phyloP scores from a whole-genome alignment of 37 sponge, comb jelly and placozoan genomes.

The Oopsacas minuta region DNA sequence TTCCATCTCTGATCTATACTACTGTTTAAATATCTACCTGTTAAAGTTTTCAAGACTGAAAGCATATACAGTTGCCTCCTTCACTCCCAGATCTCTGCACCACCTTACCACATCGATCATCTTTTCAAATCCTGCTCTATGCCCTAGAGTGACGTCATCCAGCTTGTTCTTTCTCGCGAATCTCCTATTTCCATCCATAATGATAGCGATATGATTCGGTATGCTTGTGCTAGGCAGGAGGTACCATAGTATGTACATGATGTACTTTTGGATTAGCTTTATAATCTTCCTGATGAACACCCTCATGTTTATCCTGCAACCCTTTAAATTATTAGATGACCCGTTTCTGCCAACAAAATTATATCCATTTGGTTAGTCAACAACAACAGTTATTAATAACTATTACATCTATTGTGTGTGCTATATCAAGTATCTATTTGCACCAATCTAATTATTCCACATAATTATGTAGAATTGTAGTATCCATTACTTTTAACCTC shows the following conservation, averaged over 20 bases:
- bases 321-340: neutral
- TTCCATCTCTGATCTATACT: too few species aligned
- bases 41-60: slow-evolving; percentile 99
- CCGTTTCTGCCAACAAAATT: neutral
- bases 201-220: slow-evolving; percentile 84
- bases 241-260: neutral
- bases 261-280: neutral
- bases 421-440: too few species aligned
- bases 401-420: too few species aligned
- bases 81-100: slow-evolving; percentile 80
- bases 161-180: slow-evolving; percentile 67
- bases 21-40: slow-evolving; percentile 22
- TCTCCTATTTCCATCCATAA: slow-evolving; percentile 96
- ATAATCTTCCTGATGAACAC: neutral
- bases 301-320: neutral
- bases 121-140: slow-evolving; percentile 86
- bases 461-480: too few species aligned
- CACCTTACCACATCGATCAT: slow-evolving; percentile 59
- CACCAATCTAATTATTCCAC: too few species aligned
- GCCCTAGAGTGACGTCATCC: slow-evolving; percentile 42
- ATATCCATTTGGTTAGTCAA: slow-evolving; percentile 15
- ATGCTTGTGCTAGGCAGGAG: slow-evolving; percentile 20
- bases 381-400: too few species aligned
- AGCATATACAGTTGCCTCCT: slow-evolving; percentile 88
- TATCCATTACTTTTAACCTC: too few species aligned